Evolutionary conservation across 2,797 vertebrate species (phyloP).

Genomic region (Girardinus metallicus): DNA sequence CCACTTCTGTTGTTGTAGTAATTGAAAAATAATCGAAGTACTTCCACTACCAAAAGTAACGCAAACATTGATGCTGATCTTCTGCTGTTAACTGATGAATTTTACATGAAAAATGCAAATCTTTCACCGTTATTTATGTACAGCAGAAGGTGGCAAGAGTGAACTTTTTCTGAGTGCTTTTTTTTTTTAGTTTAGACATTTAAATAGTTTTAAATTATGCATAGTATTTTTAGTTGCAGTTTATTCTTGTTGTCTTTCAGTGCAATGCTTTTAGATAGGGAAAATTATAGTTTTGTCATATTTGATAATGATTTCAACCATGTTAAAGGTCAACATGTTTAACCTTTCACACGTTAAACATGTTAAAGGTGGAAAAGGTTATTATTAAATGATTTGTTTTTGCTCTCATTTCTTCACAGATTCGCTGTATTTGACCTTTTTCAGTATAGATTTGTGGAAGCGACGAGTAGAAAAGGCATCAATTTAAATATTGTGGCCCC

Average conservation of each 20-base stretch:
- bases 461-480: neutral
- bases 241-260: neutral
- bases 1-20: too few relatives aligned
- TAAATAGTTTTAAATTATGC: neutral
- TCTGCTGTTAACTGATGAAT: neutral
- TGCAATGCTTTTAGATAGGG: neutral
- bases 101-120: neutral
- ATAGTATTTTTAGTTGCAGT: neutral
- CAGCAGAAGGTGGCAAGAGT: too few relatives aligned
- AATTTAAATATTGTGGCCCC: neutral
- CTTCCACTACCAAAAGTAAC: neutral
- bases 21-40: too few relatives aligned
- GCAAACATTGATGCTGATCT: neutral
- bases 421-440: neutral
- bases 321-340: neutral
- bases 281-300: neutral
- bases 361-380: neutral
- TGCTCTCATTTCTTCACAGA: neutral
- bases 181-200: neutral
- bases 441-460: neutral
- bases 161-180: too few relatives aligned
- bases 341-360: too few relatives aligned
- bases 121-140: too few relatives aligned
- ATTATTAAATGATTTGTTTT: neutral
- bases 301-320: too few relatives aligned